Percentiles rank a stretch among this genome's conserved stretches.
phyloP scores from a whole-genome alignment of 2,113 vertebrate species.

The Physeter macrocephalus region DNA sequence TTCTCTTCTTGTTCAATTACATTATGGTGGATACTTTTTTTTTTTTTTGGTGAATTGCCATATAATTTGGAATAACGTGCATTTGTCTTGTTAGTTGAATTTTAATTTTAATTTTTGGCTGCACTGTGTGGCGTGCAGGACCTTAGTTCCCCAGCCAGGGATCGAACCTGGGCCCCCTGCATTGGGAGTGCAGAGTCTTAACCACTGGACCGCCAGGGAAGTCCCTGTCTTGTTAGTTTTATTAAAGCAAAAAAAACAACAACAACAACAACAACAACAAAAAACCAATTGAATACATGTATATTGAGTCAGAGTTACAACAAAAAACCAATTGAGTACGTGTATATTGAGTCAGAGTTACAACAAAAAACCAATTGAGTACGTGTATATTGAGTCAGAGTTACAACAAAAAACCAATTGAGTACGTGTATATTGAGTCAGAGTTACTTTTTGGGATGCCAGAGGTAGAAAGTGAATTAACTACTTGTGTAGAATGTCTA shows the following conservation, averaged over 20 bases:
- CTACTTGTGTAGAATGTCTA: background rate
- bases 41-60: background rate
- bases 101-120: background rate
- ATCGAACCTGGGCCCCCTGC: background rate
- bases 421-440: background rate
- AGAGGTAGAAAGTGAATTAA: background rate
- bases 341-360: background rate
- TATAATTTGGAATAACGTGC: background rate
- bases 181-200: background rate
- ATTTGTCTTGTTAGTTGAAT: background rate
- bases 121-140: background rate
- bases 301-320: background rate
- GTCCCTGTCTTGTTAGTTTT: background rate
- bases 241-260: background rate
- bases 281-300: background rate
- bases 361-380: background rate
- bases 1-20: constrained; percentile 9
- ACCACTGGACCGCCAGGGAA: background rate
- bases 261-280: too few relatives aligned
- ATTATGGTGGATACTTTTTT: background rate
- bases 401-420: background rate
- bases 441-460: background rate
- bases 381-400: background rate
- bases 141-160: background rate
- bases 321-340: background rate